Evolutionary conservation across 1,140 invertebrate species (phyloP).

Genomic region (Grapholita molesta): DNA sequence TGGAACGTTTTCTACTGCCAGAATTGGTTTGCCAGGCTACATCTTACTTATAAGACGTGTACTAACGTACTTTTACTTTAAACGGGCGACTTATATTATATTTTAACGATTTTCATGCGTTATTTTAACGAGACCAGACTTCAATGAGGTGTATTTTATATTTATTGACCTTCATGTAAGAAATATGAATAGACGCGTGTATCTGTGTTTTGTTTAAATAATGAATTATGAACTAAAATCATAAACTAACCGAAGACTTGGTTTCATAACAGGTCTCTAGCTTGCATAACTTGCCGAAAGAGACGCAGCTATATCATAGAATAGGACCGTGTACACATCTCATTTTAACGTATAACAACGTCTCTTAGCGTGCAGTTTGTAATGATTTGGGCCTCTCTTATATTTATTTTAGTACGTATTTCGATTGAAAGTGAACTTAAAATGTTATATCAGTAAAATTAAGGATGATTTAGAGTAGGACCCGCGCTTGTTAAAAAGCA

Average conservation of each 20-base stretch:
- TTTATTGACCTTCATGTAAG: neutral
- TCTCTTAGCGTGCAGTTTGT: neutral
- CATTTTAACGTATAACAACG: neutral
- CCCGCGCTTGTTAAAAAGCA: neutral
- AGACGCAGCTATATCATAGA: neutral
- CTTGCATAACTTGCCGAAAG: neutral
- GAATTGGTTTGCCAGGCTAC: no score
- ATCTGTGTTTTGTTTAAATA: neutral
- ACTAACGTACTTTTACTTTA: constrained; percentile 6
- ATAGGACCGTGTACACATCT: neutral
- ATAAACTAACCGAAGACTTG: neutral
- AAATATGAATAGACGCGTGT: neutral
- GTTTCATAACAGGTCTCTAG: neutral
- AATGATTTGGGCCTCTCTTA: neutral
- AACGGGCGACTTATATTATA: neutral
- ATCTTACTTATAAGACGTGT: neutral
- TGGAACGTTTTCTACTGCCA: no score
- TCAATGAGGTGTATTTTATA: neutral
- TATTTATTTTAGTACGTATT: constrained; percentile 14
- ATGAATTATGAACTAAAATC: neutral
- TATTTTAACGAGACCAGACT: neutral
- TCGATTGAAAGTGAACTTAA: constrained; percentile 9
- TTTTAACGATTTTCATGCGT: neutral
- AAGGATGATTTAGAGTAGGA: constrained; percentile 2
- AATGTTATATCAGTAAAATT: constrained; percentile 15